Percentiles rank a stretch among this genome's conserved stretches.
phyloP scores from a whole-genome alignment of 2,797 vertebrate species.

The Sphenopsis melanotis region DNA sequence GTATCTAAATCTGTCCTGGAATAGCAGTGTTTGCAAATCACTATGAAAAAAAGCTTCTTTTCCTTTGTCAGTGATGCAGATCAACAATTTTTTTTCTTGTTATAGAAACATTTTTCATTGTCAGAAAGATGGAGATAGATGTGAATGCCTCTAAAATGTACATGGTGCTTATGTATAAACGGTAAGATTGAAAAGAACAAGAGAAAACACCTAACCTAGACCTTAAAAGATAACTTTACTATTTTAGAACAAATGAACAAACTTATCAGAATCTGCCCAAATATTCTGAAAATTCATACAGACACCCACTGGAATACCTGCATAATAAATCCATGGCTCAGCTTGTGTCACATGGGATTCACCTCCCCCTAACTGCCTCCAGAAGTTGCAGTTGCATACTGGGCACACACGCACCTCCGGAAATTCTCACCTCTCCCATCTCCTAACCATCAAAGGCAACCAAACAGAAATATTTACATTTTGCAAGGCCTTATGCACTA shows the following conservation, averaged over 20 bases:
- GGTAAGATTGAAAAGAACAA: not conserved
- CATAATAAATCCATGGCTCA: not conserved
- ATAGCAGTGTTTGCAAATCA: not conserved
- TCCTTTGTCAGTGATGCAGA: not conserved
- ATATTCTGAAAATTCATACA: not conserved
- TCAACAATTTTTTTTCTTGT: not conserved
- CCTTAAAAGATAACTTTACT: not conserved
- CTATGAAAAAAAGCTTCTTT: not conserved
- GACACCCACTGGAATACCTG: not conserved
- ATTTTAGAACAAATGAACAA: not conserved
- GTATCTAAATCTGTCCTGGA: not conserved
- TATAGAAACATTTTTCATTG: not conserved
- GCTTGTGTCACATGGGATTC: not conserved
- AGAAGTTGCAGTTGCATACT: not conserved
- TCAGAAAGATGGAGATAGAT: not conserved
- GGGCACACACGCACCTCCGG: not conserved
- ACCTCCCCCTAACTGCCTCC: not conserved
- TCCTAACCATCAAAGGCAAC: not conserved
- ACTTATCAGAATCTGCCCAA: not conserved
- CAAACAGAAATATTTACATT: not conserved
- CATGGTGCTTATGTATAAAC: not conserved
- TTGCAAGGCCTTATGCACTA: not conserved
- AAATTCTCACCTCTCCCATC: not conserved
- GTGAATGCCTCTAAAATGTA: not conserved
- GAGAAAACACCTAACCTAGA: not conserved